phyloP scores from a whole-genome alignment of 1,140 invertebrate genomes.

The Sitodiplosis mosellana region DNA sequence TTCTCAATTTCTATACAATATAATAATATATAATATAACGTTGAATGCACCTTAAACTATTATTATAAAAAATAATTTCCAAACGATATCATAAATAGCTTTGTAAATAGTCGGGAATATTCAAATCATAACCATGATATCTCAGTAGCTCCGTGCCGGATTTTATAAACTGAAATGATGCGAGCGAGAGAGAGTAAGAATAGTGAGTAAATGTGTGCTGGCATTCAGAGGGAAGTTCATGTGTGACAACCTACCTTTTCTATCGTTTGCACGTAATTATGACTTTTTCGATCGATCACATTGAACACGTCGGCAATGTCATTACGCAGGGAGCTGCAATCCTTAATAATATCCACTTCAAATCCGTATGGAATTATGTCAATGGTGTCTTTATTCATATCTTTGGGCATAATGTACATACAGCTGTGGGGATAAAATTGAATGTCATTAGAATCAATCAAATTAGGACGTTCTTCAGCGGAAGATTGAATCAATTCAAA shows the following conservation, averaged over 20 bases:
- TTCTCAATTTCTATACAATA: too few species aligned
- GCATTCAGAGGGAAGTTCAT: too few species aligned
- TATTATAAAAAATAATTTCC: too few species aligned
- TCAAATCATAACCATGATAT: not conserved
- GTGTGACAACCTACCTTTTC: too few species aligned
- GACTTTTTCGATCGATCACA: constrained; percentile 12
- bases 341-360: constrained; percentile 13
- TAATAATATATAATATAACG: too few species aligned
- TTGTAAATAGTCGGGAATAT: not conserved
- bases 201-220: not conserved
- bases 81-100: not conserved
- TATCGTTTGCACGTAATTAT: constrained; percentile 18
- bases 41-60: too few species aligned
- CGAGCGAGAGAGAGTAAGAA: not conserved
- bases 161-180: not conserved
- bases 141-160: not conserved
- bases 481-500: too few species aligned
- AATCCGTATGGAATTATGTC: constrained; percentile 18
- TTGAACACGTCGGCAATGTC: constrained; percentile 2
- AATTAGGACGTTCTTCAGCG: not conserved
- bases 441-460: constrained; percentile 2
- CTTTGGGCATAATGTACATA: constrained; percentile 2
- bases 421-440: constrained; percentile 5
- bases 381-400: not conserved
- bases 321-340: constrained; percentile 8